phyloP scores from a whole-genome alignment of 2,797 vertebrate genomes.

The Pagetopsis macropterus region DNA sequence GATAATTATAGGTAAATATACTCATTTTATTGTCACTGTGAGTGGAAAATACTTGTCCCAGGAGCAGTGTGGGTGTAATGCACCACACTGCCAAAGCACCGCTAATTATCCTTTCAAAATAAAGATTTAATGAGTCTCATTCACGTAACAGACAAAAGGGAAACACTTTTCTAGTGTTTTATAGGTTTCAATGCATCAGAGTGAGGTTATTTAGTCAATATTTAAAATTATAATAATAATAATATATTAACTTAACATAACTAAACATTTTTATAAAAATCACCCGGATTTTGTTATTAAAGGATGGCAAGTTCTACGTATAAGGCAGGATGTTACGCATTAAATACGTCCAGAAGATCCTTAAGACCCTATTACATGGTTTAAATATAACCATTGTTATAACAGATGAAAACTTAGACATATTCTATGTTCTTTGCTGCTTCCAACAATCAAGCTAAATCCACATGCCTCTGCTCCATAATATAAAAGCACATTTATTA shows the following conservation, averaged over 20 bases:
- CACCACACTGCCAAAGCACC: conserved; percentile 19
- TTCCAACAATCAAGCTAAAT: not conserved
- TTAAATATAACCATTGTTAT: not conserved
- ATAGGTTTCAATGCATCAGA: conserved; percentile 11
- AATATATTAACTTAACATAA: too few species aligned
- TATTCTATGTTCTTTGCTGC: not conserved
- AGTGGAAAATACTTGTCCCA: conserved; percentile 35
- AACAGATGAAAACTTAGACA: not conserved
- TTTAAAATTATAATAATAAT: not conserved
- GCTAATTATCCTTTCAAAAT: conserved; percentile 14
- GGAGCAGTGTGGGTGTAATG: conserved; percentile 38
- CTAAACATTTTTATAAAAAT: not conserved
- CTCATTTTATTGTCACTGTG: conserved; percentile 46
- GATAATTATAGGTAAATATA: conserved; percentile 59
- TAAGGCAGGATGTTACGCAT: not conserved
- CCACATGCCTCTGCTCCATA: not conserved
- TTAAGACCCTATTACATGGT: not conserved
- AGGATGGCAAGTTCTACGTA: not conserved
- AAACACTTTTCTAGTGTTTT: conserved; percentile 27
- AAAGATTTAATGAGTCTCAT: conserved; percentile 22
- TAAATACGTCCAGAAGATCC: not conserved
- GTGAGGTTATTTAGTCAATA: not conserved
- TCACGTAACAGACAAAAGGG: conserved; percentile 37
- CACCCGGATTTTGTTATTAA: not conserved
- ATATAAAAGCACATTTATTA: not conserved